phyloP scores from a whole-genome alignment of 2,113 vertebrate genomes.

The Cinclus cinclus region DNA sequence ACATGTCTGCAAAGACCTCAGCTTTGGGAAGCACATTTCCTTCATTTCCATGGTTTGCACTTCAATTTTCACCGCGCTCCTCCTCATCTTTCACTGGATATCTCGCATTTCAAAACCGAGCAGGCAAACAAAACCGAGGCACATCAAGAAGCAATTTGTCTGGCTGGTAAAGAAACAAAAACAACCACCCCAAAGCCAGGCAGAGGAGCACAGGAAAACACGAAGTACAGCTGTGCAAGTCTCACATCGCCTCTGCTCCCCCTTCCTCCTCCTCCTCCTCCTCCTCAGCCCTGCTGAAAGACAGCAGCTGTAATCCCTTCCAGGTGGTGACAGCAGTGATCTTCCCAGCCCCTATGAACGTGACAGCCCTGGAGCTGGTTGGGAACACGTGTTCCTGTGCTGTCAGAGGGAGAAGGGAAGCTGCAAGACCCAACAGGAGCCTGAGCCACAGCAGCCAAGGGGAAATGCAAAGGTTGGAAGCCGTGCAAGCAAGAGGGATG shows the following conservation, averaged over 20 bases:
- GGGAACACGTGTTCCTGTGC: background rate
- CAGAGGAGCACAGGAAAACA: background rate
- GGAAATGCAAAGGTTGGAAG: background rate
- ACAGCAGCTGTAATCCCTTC: slow-evolving; percentile 20
- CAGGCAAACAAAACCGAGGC: background rate
- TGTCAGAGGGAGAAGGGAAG: background rate
- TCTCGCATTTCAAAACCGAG: background rate
- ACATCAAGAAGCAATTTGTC: background rate
- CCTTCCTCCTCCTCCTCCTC: background rate
- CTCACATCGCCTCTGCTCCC: background rate
- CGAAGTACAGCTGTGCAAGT: background rate
- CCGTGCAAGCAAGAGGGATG: accelerated
- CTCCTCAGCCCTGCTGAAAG: slow-evolving; percentile 4
- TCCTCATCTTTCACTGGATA: background rate
- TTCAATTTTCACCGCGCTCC: background rate
- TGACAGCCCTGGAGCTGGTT: slow-evolving; percentile 1
- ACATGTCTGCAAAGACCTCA: background rate
- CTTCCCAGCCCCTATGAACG: background rate
- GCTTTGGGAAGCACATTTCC: background rate
- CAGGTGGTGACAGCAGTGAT: slow-evolving; percentile 15
- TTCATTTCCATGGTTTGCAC: background rate
- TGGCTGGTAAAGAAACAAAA: background rate
- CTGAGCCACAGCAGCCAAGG: background rate
- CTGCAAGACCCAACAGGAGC: slow-evolving; percentile 10
- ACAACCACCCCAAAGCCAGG: background rate